A percentile compares a stretch with the other conserved stretches of the same genome.
phyloP scores from a whole-genome alignment of 2,113 vertebrate genomes.

The Herpailurus yagouaroundi region DNA sequence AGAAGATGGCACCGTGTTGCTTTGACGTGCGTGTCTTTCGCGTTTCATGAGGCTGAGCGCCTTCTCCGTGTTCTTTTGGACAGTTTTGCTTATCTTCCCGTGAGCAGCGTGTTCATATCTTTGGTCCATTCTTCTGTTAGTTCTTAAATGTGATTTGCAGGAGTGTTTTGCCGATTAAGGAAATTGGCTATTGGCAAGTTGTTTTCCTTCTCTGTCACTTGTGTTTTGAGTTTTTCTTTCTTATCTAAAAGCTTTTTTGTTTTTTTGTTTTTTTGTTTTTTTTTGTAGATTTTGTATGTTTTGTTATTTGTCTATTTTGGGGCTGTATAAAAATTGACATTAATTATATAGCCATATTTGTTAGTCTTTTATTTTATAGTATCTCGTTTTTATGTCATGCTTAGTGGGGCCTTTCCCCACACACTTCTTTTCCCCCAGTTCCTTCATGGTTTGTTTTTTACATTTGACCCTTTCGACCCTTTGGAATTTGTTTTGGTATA shows the following conservation, averaged over 20 bases:
- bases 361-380: not conserved
- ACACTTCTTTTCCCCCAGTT: not conserved
- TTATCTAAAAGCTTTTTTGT: not conserved
- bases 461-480: not conserved
- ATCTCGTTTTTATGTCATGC: not conserved
- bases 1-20: not conserved
- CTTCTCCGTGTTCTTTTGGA: not conserved
- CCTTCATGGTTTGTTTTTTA: not conserved
- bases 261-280: not conserved
- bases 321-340: not conserved
- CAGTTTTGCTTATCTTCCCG: not conserved
- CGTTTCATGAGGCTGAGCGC: not conserved
- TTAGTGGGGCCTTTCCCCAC: not conserved
- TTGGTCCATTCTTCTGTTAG: not conserved
- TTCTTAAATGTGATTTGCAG: not conserved
- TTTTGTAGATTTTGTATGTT: too few species aligned
- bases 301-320: not conserved
- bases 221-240: not conserved
- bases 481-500: not conserved
- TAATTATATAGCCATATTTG: not conserved
- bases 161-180: not conserved
- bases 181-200: not conserved
- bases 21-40: not conserved
- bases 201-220: not conserved
- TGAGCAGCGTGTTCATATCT: not conserved